Evolutionary conservation across 2,888 invertebrate species (phyloP).

Genomic region (Phanerotoma sp.): DNA sequence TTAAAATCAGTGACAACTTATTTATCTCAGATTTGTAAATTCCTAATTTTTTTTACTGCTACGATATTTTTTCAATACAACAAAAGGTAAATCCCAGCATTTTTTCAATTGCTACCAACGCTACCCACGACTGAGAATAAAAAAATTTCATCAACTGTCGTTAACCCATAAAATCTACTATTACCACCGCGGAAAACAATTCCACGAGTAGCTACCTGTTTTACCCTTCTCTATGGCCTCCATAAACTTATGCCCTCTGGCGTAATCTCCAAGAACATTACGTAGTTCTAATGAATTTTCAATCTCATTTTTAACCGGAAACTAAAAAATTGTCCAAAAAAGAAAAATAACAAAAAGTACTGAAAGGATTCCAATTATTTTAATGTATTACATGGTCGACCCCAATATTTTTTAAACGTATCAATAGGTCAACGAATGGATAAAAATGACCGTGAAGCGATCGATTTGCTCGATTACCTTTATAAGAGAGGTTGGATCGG

Average conservation of each 20-base stretch:
- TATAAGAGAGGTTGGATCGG: constrained; percentile 22
- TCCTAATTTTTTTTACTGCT: no score
- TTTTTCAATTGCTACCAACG: no score
- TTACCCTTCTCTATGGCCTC: constrained; percentile 1
- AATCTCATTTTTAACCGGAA: background rate
- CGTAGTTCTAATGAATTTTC: background rate
- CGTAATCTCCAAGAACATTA: background rate
- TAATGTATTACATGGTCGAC: background rate
- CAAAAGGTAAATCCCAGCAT: no score
- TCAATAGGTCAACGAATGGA: constrained; percentile 8
- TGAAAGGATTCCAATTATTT: constrained; percentile 10
- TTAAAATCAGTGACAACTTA: no score
- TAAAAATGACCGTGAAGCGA: constrained; percentile 37
- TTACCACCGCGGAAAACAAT: background rate
- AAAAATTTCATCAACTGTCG: no score
- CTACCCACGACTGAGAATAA: no score
- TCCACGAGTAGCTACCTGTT: background rate
- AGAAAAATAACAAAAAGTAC: constrained; percentile 16
- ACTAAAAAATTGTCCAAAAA: background rate
- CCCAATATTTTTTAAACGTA: background rate
- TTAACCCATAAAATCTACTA: no score
- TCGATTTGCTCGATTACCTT: constrained; percentile 39
- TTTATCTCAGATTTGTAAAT: no score
- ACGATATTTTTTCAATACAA: no score
- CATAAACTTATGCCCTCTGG: constrained; percentile 11